Evolutionary conservation across 37 sponge, comb jelly and placozoan genomes (phyloP).

Genomic region (Haliclona indistincta): DNA sequence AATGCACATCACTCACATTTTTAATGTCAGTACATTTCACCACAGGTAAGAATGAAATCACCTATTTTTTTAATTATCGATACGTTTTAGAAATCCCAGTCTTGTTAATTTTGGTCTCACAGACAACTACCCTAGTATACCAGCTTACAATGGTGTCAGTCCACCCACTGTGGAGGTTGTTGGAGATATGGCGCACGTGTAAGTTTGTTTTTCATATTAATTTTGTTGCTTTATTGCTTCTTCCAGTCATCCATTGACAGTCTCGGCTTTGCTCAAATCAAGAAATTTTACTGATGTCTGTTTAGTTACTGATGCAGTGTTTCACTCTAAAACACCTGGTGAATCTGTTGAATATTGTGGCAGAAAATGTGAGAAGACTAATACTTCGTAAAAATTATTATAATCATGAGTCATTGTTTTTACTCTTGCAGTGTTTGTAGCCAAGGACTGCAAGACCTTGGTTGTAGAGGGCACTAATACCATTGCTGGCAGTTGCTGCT

Average conservation of each 20-base stretch:
- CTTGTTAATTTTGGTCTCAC: constrained; percentile 55
- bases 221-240: neutral
- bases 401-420: no score
- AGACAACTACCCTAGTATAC: constrained; percentile 20
- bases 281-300: constrained; percentile 23
- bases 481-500: constrained; percentile 59
- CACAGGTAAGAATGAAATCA: constrained; percentile 20
- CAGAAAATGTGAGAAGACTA: constrained; percentile 12
- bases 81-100: constrained; percentile 18
- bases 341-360: constrained; percentile 4
- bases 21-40: constrained; percentile 50
- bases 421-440: constrained; percentile 27
- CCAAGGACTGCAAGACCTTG: constrained; percentile 7
- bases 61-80: neutral
- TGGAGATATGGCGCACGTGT: constrained; percentile 48
- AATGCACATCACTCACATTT: constrained; percentile 52
- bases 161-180: constrained; percentile 49
- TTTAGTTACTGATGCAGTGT: constrained; percentile 40
- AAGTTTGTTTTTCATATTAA: neutral
- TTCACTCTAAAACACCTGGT: constrained; percentile 15
- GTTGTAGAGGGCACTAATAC: constrained; percentile 27
- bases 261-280: constrained; percentile 17
- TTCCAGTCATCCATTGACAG: constrained; percentile 47
- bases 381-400: neutral
- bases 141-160: constrained; percentile 20